Base-by-base conservation (phyloP, 1,140 invertebrate species). In the Chironomus striatipennis region DNA sequence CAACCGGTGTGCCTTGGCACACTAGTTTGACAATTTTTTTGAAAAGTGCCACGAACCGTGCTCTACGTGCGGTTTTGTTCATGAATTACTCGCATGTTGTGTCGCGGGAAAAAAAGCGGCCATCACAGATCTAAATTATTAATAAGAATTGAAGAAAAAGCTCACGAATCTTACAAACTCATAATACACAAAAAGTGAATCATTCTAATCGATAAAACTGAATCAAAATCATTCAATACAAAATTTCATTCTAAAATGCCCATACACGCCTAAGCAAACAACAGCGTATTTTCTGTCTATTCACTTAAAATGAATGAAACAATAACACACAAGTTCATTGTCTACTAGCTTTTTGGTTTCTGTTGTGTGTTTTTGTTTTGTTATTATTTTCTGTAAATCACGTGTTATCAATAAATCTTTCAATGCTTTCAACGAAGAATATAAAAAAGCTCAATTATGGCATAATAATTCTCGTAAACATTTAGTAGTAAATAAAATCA, bases 321-420 rank as follows among this genome's bases (percentile, higher is more conserved):
- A 18, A 21, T 18, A 70, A 18, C 20, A 20, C 65, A 70, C 17
- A 70, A 70, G 65, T 70, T 70, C 65, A 70, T 18, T 70, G 65
- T 20, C 65, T 57, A 57, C 1, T n/a, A 57, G n/a, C 0, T 5
- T 12, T 15, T n/a, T n/a, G 5, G 47, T 1, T 10, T n/a, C 15
- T 57, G 47, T 57, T 57, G 12, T n/a, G 0, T n/a, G 5, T 57
- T 15, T 57, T 57, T 0, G 9, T 15, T 15, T 57, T 12, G 9
- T 15, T 5, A 1, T 57, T 57, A 12, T n/a, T n/a, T n/a, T 57
- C 47, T 15, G 12, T n/a, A n/a, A n/a, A 57, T 15, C 47, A 57
- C 47, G 47, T 57, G 47, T n/a, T 57, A 57, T 57, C 47, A 57
- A 57, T 57, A n/a, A 57, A 57, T 15, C 47, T 57, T 57, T 57